Evolutionary conservation across 1,140 invertebrate species (phyloP), one percentile per base, ranked within the genome.

Genomic region (Planococcus citri): DNA sequence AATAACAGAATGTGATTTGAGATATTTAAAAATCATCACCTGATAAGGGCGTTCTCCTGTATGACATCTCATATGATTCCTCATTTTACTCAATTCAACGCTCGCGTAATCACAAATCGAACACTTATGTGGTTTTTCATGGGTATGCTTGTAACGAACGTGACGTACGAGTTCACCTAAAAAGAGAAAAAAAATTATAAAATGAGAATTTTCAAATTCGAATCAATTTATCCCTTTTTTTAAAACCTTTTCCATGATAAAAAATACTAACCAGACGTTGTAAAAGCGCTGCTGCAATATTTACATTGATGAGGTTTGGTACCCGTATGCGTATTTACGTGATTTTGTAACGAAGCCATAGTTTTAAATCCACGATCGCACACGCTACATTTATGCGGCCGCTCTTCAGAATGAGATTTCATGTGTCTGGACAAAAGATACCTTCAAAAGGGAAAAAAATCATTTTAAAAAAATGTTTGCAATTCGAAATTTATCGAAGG

Each of bases 361-460:
- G 95, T 95, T 80, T 97, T 98, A 76, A 98, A 98, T 6, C 93
- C 94, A 64, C 94, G 83, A 74, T 95, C 92, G 79, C 95, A 98
- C 22, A 97, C 91, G 61, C 86, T 88, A 78, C 94, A 98, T 77
- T 95, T 96, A 77, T 95, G 93, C 0, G 95, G 94, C 22, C 94
- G 81, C 75, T 97, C 94, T 76, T 95, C 92, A 0, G 92, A 95
- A 79, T 98, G 95, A 1, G 90, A 90, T 77, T 95, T 96, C 90
- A 97, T 93, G 76, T 98, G 95, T 0, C 95, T 83, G 0, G 92
- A 88, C 4, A 98, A 80, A 1, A 97, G 79, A 76, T 95, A 96
- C 73, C 87, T 87, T 70, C 3, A 24, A 33, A 25, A 68, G 14
- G 22, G 3, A 33, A 4, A 29, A 17, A 33, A 20, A 29, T n/a